These are phyloP conservation scores for Drosophila cyrtoloma DNA, from an alignment of 2,888 invertebrate genomes.

Conservation along the genomic window DNA sequence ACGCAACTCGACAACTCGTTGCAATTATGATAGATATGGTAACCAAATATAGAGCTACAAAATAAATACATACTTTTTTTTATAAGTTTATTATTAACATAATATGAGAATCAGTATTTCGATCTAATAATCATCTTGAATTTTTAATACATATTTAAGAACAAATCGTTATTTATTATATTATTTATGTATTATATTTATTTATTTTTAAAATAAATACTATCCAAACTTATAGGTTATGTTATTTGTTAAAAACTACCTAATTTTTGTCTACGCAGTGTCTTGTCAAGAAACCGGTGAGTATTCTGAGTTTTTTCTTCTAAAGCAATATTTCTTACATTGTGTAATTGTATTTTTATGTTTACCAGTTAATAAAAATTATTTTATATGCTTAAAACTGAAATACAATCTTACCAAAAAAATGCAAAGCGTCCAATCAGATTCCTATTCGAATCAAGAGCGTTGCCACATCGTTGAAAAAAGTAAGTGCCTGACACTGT, in stretches of 20 bases:
- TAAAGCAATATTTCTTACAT: not conserved
- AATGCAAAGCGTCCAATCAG: not conserved
- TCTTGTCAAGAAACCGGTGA: too few species aligned
- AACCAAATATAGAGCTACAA: not conserved
- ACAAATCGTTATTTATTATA: too few species aligned
- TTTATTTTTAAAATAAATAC: too few species aligned
- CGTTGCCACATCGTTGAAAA: conserved; percentile 38
- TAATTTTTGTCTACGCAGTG: too few species aligned
- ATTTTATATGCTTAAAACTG: not conserved
- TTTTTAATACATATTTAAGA: too few species aligned
- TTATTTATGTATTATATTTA: too few species aligned
- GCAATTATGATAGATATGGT: not conserved
- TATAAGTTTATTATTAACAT: not conserved
- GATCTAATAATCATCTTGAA: too few species aligned
- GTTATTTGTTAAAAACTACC: too few species aligned
- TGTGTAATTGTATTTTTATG: not conserved
- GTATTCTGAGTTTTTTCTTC: too few species aligned
- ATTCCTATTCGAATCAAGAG: not conserved
- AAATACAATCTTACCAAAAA: not conserved
- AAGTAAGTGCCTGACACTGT: not conserved
- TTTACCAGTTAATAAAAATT: not conserved
- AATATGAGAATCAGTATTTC: too few species aligned
- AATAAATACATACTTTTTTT: not conserved
- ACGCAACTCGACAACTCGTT: not conserved
- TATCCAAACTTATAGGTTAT: too few species aligned